These are phyloP conservation scores for Macrocentrus cingulum DNA, from an alignment of 1,140 invertebrate genomes.

Conservation along the genomic window DNA sequence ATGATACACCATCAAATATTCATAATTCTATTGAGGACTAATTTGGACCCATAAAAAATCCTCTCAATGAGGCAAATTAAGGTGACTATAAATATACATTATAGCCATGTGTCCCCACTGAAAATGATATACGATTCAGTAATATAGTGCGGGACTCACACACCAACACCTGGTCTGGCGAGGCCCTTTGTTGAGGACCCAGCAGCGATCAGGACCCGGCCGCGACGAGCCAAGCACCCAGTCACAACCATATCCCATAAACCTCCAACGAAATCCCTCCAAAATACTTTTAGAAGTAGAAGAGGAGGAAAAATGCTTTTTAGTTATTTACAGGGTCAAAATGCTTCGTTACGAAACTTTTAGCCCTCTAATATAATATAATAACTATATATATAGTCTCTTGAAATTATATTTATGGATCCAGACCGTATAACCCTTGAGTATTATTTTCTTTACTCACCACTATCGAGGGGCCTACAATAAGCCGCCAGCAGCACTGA, in stretches of 20 bases:
- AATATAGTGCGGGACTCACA: conserved; percentile 44
- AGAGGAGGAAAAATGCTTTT: conserved; percentile 5
- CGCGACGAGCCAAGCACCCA: conserved; percentile 24
- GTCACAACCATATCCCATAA: conserved; percentile 34
- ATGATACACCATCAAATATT: conserved; percentile 17
- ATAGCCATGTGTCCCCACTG: conserved; percentile 37
- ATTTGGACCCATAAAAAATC: conserved; percentile 44
- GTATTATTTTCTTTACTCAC: too few relatives aligned
- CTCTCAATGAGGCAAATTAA: conserved; percentile 42
- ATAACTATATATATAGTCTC: conserved; percentile 32
- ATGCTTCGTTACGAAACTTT: not conserved
- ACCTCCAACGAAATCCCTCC: conserved; percentile 35
- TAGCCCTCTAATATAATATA: not conserved
- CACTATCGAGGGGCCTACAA: too few relatives aligned
- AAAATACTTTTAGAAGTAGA: conserved; percentile 43
- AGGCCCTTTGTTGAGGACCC: conserved; percentile 32
- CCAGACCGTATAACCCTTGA: too few relatives aligned
- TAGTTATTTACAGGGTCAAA: not conserved
- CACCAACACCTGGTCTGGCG: conserved; percentile 47
- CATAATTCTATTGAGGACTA: conserved; percentile 37
- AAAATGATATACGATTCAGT: conserved; percentile 52
- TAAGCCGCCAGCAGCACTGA: too few relatives aligned
- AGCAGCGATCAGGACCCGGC: conserved; percentile 18
- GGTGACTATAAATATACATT: conserved; percentile 42
- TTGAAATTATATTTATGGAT: not conserved